Percentiles rank a stretch among this genome's conserved stretches.
phyloP scores from a whole-genome alignment of 2,797 vertebrate species.

The Pseudochirops cupreus region DNA sequence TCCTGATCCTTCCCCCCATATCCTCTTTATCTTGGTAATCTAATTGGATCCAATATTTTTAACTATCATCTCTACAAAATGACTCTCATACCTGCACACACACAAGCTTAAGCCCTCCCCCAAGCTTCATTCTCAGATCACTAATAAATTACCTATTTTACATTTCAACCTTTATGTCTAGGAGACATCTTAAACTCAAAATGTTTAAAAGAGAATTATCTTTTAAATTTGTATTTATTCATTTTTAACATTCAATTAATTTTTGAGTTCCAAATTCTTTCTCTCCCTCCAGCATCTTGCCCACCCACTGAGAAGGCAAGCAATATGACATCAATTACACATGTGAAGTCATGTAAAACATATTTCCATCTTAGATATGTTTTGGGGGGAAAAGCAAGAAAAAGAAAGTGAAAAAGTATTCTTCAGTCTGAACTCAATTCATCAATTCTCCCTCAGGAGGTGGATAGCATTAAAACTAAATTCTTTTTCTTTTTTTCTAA shows the following conservation, averaged over 20 bases:
- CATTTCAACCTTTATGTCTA: not conserved
- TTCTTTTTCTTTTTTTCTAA: not conserved
- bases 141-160: not conserved
- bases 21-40: not conserved
- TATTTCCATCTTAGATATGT: not conserved
- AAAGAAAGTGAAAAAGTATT: not conserved
- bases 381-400: not conserved
- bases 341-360: not conserved
- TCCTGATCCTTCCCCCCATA: not conserved
- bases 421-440: not conserved
- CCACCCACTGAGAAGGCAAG: not conserved
- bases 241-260: not conserved
- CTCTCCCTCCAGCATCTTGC: not conserved
- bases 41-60: not conserved
- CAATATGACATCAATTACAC: not conserved
- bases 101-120: not conserved
- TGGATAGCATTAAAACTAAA: not conserved
- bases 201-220: not conserved
- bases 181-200: not conserved
- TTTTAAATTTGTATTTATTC: not conserved
- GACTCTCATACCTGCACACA: not conserved
- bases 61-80: not conserved
- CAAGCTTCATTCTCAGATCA: not conserved
- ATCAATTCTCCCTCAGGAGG: not conserved
- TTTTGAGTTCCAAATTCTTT: not conserved